These are phyloP conservation scores for Stomatorhinus walkeri DNA, from an alignment of 2,797 vertebrate species.

Conservation along the genomic window DNA sequence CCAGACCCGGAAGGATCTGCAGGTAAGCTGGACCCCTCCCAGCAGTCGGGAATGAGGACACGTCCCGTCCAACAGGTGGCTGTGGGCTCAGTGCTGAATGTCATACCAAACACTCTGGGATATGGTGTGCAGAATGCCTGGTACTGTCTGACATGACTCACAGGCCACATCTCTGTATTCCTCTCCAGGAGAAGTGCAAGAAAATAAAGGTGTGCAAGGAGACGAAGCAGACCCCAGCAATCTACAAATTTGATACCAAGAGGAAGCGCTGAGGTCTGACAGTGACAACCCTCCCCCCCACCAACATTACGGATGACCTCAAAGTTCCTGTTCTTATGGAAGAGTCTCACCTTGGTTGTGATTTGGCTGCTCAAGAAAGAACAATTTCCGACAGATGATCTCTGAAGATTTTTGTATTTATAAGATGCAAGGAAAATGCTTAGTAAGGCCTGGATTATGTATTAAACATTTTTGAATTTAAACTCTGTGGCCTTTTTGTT, in stretches of 20 bases:
- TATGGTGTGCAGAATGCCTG: neutral
- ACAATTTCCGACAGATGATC: neutral
- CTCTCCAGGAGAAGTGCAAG: slow-evolving; percentile 75
- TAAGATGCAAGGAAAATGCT: neutral
- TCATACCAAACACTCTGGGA: neutral
- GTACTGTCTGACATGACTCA: neutral
- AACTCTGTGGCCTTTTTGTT: neutral
- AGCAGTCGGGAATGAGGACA: neutral
- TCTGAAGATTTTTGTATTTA: neutral
- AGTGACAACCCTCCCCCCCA: neutral
- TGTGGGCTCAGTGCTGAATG: neutral
- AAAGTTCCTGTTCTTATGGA: neutral
- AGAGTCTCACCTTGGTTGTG: neutral
- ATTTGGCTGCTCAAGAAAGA: neutral
- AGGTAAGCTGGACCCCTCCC: slow-evolving; percentile 62
- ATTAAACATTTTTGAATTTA: slow-evolving; percentile 13
- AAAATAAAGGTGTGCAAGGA: slow-evolving; percentile 86
- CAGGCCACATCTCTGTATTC: neutral
- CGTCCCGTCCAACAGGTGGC: neutral
- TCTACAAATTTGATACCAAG: slow-evolving; percentile 85
- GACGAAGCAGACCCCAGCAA: slow-evolving; percentile 66
- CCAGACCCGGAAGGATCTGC: slow-evolving; percentile 84
- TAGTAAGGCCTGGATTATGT: neutral
- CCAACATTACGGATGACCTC: neutral
- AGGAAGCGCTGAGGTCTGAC: slow-evolving; percentile 69